Evolutionary conservation across 2,113 vertebrate genomes (phyloP).

Genomic region (Alligator sinensis): DNA sequence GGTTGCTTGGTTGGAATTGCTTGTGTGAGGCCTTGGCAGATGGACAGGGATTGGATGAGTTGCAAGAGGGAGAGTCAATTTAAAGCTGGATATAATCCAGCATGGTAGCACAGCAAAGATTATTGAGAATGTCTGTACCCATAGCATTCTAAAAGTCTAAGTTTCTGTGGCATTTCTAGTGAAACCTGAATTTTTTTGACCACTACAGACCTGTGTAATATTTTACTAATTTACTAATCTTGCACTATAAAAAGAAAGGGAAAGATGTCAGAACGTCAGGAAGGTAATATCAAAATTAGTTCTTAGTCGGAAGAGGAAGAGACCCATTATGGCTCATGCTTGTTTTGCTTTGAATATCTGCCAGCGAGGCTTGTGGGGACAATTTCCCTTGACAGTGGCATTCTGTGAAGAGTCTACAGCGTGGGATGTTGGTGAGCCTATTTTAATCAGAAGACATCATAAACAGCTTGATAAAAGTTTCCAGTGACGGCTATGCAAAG

Average conservation of each 20-base stretch:
- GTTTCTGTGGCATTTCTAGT: accelerated
- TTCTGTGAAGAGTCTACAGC: background rate
- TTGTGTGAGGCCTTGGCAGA: background rate
- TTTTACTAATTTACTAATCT: background rate
- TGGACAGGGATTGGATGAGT: background rate
- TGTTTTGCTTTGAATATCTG: slow-evolving; percentile 13
- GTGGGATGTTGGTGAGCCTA: background rate
- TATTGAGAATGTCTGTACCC: background rate
- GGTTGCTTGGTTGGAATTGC: background rate
- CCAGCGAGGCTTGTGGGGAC: background rate
- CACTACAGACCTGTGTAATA: background rate
- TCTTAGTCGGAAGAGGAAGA: slow-evolving; percentile 10
- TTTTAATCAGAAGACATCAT: background rate
- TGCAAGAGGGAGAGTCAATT: background rate
- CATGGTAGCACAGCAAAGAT: background rate
- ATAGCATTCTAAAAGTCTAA: background rate
- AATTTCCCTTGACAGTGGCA: slow-evolving; percentile 6
- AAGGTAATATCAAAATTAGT: background rate
- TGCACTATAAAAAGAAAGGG: background rate
- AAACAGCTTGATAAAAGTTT: background rate
- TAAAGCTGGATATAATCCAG: background rate
- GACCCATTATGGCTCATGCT: background rate
- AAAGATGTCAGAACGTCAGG: background rate
- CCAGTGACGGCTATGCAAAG: background rate
- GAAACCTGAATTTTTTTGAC: background rate